Evolutionary conservation across 23 tunicate genomes (phyloP).

Genomic region (Halocynthia roretzi): DNA sequence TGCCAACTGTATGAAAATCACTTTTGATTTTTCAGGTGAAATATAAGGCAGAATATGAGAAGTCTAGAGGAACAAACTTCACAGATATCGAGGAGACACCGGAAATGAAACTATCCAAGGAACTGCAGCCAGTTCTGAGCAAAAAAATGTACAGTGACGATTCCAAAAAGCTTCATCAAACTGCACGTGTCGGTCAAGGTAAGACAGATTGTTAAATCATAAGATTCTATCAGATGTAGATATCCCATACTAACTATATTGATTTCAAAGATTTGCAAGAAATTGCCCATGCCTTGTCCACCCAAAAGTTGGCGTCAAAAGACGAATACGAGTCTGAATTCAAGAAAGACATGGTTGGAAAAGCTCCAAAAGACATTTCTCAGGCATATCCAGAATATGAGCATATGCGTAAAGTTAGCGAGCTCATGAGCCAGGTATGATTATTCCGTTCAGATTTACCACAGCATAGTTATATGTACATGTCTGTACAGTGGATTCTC

Average conservation of each 20-base stretch:
- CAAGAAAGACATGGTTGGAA: slow-evolving; percentile 14
- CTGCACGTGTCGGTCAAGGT: slow-evolving; percentile 43
- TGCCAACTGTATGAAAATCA: neutral
- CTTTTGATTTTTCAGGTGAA: slow-evolving; percentile 30
- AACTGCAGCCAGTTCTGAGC: slow-evolving; percentile 57
- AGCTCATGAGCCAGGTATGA: slow-evolving; percentile 22
- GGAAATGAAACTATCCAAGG: slow-evolving; percentile 74
- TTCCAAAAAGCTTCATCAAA: slow-evolving; percentile 38
- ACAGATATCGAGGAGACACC: slow-evolving; percentile 54
- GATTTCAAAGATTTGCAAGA: slow-evolving; percentile 20
- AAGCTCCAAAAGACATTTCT: slow-evolving; percentile 14
- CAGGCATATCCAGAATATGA: slow-evolving; percentile 30
- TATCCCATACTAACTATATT: neutral
- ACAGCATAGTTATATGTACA: too few relatives aligned
- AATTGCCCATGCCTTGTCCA: slow-evolving; percentile 23
- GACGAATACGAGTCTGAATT: slow-evolving; percentile 12
- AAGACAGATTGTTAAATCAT: neutral
- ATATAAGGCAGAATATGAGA: slow-evolving; percentile 78
- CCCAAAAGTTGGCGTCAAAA: slow-evolving; percentile 13
- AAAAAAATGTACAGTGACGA: slow-evolving; percentile 39
- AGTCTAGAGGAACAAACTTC: slow-evolving; percentile 57
- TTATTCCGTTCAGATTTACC: too few relatives aligned
- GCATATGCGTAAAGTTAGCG: slow-evolving; percentile 9
- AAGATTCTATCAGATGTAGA: neutral
- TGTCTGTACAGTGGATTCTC: too few relatives aligned